phyloP scores from a whole-genome alignment of 2,113 vertebrate genomes.

The Tauraco erythrolophus region DNA sequence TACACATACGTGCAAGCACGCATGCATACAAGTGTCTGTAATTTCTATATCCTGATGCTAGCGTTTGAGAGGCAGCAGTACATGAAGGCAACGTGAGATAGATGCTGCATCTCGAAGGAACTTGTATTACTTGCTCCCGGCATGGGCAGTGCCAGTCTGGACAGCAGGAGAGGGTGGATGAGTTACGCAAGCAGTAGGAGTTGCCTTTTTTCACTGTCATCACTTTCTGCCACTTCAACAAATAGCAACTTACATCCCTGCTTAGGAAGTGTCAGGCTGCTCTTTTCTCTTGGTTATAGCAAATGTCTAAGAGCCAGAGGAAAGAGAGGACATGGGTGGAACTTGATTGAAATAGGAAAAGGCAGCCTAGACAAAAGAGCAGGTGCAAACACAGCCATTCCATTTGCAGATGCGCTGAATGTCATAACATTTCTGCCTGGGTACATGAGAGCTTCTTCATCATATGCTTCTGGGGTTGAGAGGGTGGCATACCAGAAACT shows the following conservation, averaged over 20 bases:
- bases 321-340: neutral
- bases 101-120: neutral
- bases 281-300: slow-evolving; percentile 6
- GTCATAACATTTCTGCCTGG: slow-evolving; percentile 41
- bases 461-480: neutral
- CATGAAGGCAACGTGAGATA: neutral
- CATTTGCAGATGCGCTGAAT: slow-evolving; percentile 10
- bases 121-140: neutral
- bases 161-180: neutral
- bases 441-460: neutral
- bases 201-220: neutral
- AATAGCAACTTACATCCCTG: neutral
- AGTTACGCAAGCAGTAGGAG: neutral
- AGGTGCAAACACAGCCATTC: slow-evolving; percentile 47
- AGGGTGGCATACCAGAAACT: neutral
- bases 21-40: neutral
- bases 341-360: slow-evolving; percentile 63
- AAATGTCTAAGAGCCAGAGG: neutral
- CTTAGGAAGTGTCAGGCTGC: neutral
- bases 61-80: neutral
- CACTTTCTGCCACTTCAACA: neutral
- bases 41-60: slow-evolving; percentile 40
- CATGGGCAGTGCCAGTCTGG: neutral
- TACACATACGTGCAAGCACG: neutral
- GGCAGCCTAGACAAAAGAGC: slow-evolving; percentile 53